Evolutionary conservation across 2,113 vertebrate species (phyloP).

Genomic region (Mustela nigripes): DNA sequence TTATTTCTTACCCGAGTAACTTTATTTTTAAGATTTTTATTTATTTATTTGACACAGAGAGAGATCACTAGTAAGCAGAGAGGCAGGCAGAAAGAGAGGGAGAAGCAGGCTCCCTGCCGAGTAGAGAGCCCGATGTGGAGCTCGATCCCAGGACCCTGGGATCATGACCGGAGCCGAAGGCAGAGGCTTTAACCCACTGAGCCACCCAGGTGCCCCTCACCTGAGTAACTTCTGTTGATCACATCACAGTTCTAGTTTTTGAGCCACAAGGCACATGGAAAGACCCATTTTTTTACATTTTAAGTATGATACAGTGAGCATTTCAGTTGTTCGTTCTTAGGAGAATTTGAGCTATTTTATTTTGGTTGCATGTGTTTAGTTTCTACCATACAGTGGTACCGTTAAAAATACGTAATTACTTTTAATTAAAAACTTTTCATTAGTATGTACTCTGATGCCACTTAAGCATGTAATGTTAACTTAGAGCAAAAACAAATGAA

Average conservation of each 20-base stretch:
- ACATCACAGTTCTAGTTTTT: not conserved
- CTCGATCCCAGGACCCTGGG: too few species aligned
- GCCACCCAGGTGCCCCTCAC: not conserved
- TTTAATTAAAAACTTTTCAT: not conserved
- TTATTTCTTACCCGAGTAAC: not conserved
- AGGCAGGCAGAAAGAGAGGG: too few species aligned
- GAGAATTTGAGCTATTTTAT: slow-evolving; percentile 6
- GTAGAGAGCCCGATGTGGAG: too few species aligned
- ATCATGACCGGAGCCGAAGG: too few species aligned
- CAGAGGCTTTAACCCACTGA: too few species aligned
- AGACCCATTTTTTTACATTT: not conserved
- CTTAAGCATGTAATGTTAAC: not conserved
- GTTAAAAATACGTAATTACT: not conserved
- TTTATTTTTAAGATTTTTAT: not conserved
- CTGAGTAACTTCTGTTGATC: not conserved
- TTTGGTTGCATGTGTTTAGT: not conserved
- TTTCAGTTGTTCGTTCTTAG: not conserved
- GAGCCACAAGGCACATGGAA: not conserved
- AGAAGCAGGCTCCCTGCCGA: too few species aligned
- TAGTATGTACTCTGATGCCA: not conserved
- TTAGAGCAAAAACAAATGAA: not conserved
- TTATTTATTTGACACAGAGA: too few species aligned
- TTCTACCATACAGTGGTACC: not conserved
- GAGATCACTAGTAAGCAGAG: too few species aligned
- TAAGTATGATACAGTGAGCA: not conserved